Percentiles rank a stretch among this genome's conserved stretches.
Evolutionary conservation across 2,888 invertebrate genomes (phyloP).

Genomic region (Platycnemis pennipes): DNA sequence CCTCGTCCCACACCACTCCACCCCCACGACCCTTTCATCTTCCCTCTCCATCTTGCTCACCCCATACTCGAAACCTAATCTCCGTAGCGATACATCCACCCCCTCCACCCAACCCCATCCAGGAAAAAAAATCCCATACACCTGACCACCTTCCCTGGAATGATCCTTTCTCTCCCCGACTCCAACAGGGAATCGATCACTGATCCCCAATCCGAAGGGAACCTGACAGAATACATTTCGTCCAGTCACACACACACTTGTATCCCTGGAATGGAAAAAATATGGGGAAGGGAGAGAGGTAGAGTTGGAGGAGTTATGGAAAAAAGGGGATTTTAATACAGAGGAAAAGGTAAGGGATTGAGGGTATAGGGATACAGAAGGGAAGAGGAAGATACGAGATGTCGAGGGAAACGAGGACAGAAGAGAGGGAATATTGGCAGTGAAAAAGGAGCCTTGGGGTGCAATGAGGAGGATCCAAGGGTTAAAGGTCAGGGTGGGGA

Average conservation of each 20-base stretch:
- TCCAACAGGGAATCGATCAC: slow-evolving; percentile 58
- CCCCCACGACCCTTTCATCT: not conserved
- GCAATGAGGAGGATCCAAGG: not conserved
- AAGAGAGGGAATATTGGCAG: not conserved
- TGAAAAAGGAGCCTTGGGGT: not conserved
- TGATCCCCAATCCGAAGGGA: slow-evolving; percentile 33
- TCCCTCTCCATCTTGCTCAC: not conserved
- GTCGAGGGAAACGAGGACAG: not conserved
- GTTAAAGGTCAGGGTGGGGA: not conserved
- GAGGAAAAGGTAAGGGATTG: not conserved
- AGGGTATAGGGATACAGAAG: not conserved
- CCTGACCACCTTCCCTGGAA: not conserved
- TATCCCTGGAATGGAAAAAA: slow-evolving; percentile 41
- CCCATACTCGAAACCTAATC: not conserved
- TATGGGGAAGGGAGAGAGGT: not conserved
- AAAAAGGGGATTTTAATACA: not conserved
- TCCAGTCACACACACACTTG: slow-evolving; percentile 17
- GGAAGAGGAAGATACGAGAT: not conserved
- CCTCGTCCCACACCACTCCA: not conserved
- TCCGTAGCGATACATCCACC: not conserved
- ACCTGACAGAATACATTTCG: slow-evolving; percentile 60
- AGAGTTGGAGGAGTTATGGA: not conserved
- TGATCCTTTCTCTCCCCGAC: not conserved
- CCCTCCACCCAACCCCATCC: not conserved
- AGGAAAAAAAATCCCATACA: not conserved